Conservation (phyloP, 2,113 vertebrate genomes). For the Pipra filicauda region DNA sequence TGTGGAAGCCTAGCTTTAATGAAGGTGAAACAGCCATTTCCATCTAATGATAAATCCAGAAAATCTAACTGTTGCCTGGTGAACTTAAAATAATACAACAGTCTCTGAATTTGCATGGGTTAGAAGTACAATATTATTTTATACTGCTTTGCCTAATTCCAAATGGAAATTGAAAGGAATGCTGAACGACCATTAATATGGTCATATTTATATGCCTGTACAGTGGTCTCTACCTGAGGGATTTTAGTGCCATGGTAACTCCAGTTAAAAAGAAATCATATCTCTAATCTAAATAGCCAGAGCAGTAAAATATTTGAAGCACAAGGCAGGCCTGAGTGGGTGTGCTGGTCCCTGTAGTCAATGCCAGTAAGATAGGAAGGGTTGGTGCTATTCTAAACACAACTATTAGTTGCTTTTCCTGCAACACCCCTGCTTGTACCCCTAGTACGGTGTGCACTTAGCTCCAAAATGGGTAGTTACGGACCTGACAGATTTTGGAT, state of each 20-base stretch:
- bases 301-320: neutral
- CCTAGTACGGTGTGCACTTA: neutral
- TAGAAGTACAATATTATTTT: neutral
- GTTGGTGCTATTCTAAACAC: slow-evolving; percentile 6
- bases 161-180: neutral
- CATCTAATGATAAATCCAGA: neutral
- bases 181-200: neutral
- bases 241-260: neutral
- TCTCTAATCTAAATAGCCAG: neutral
- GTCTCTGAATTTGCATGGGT: neutral
- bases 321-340: neutral
- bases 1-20: neutral
- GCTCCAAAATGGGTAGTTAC: neutral
- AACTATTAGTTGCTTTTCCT: slow-evolving; percentile 27
- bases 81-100: neutral
- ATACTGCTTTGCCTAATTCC: neutral
- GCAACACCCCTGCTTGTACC: neutral
- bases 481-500: neutral
- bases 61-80: neutral
- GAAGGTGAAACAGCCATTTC: neutral
- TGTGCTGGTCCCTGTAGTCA: neutral
- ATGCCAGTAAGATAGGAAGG: neutral
- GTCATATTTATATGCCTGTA: neutral
- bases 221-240: neutral
- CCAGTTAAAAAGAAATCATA: neutral